These are phyloP conservation scores for Thelaira solivaga DNA, from an alignment of 2,888 invertebrate species.

Conservation along the genomic window DNA sequence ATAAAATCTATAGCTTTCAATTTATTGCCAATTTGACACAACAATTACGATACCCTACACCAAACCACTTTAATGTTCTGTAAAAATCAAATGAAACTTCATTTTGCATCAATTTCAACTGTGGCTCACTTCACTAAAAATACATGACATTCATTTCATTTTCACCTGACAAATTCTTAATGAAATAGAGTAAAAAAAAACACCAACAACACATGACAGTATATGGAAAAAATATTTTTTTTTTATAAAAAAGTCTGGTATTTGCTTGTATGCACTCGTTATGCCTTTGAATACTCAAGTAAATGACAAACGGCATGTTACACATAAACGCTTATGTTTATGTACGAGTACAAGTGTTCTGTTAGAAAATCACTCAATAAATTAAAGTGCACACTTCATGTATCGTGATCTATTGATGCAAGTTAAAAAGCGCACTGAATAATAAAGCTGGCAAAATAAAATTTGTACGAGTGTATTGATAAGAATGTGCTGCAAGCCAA, in stretches of 20 bases:
- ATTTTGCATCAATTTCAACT: too few species aligned
- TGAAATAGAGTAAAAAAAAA: too few species aligned
- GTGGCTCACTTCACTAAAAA: too few species aligned
- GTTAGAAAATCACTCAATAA: slow-evolving; percentile 26
- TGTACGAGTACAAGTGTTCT: slow-evolving; percentile 4
- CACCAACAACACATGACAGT: too few species aligned
- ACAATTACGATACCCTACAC: neutral
- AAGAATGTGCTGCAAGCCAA: neutral
- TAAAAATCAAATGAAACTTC: too few species aligned
- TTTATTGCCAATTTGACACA: neutral
- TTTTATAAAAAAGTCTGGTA: too few species aligned
- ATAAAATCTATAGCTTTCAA: neutral
- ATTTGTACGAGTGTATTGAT: neutral
- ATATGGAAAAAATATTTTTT: too few species aligned
- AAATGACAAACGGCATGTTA: neutral
- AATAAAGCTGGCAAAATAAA: neutral
- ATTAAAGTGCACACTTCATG: slow-evolving; percentile 2
- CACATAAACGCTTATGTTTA: neutral
- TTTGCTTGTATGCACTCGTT: too few species aligned
- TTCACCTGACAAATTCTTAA: too few species aligned
- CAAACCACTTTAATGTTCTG: too few species aligned
- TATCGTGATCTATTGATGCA: slow-evolving; percentile 25
- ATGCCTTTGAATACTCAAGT: slow-evolving; percentile 17
- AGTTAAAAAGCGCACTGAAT: neutral
- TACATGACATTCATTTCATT: too few species aligned